A percentile compares a stretch with the other conserved stretches of the same genome.
These are phyloP conservation scores for Tenodera sinensis DNA, from an alignment of 2,888 invertebrate species.

Conservation along the genomic window DNA sequence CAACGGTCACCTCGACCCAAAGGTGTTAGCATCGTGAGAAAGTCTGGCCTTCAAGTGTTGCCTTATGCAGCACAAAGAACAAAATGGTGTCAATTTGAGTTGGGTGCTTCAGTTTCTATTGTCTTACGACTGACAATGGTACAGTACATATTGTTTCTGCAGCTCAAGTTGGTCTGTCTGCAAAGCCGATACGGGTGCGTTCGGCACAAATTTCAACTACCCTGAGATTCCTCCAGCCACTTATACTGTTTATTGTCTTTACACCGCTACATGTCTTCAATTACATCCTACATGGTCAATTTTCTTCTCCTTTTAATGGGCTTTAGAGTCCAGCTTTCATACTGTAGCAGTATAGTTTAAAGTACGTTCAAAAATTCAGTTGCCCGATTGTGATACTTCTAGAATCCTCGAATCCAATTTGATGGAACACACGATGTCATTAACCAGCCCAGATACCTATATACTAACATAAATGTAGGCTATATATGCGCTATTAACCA, in stretches of 20 bases:
- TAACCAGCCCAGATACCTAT: too few relatives aligned
- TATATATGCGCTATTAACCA: too few relatives aligned
- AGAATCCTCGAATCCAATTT: too few relatives aligned
- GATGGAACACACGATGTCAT: too few relatives aligned
- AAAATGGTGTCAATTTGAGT: not conserved
- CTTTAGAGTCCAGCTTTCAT: too few relatives aligned
- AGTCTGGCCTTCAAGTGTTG: not conserved
- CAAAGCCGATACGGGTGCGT: not conserved
- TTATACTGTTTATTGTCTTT: not conserved
- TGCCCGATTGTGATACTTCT: too few relatives aligned
- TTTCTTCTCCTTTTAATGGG: too few relatives aligned
- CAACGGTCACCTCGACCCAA: not conserved
- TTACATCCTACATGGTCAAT: not conserved
- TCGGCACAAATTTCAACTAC: not conserved
- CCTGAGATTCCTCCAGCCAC: not conserved
- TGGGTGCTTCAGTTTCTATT: not conserved
- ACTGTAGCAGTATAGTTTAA: too few relatives aligned
- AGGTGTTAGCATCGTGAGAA: not conserved
- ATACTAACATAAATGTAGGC: too few relatives aligned
- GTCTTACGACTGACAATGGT: not conserved
- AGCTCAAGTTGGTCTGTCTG: not conserved
- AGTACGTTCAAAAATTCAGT: too few relatives aligned
- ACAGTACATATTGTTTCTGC: not conserved
- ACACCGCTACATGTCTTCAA: not conserved
- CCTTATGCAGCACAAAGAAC: not conserved